Evolutionary conservation across 2,797 vertebrate genomes (phyloP), one percentile per base, ranked within the genome.

Genomic region (Cottoperca gobio): DNA sequence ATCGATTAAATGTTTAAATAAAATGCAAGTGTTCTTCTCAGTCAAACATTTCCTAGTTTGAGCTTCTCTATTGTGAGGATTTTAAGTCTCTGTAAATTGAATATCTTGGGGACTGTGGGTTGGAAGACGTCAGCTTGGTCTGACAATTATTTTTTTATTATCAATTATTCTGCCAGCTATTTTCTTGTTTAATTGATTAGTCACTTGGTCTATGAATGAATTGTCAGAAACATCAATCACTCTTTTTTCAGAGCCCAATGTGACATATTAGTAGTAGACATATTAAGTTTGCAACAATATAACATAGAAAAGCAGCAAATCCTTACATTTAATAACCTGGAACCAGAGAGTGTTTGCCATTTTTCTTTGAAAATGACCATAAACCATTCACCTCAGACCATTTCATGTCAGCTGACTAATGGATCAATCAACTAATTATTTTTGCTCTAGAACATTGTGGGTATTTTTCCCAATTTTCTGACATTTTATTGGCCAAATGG

Each of bases 401-500:
- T n/a, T n/a, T n/a, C 19, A 19, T 39, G 11, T 23, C 9, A 2
- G 13, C 23, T 16, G 7, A 31, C 7, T 12, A 14, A 21, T 14
- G 6, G 8, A 23, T 62, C 3, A 28, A 31, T 55, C 31, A 26
- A 5, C 9, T 31, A 6, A 37, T 24, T n/a, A 0, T 0, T 8
- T 72, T 54, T 9, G 3, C 35, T 58, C 7, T 16, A 19, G 52
- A 57, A 33, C 33, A 14, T 26, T 14, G 7, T 21, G 10, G 1
- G 16, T 4, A 14, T 59, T 59, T 55, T 5, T 3, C 16, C 8
- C 1, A 16, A 54, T 21, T 8, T 17, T 33, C 9, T 19, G 7
- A 0, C 8, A n/a, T n/a, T n/a, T n/a, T n/a, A n/a, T n/a, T n/a
- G n/a, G n/a, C 6, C 7, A 26, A 26, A 10, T 1, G 0, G 43